These are phyloP conservation scores for Myotis findleyi DNA, from an alignment of 2,797 vertebrate species.

Conservation along the genomic window DNA sequence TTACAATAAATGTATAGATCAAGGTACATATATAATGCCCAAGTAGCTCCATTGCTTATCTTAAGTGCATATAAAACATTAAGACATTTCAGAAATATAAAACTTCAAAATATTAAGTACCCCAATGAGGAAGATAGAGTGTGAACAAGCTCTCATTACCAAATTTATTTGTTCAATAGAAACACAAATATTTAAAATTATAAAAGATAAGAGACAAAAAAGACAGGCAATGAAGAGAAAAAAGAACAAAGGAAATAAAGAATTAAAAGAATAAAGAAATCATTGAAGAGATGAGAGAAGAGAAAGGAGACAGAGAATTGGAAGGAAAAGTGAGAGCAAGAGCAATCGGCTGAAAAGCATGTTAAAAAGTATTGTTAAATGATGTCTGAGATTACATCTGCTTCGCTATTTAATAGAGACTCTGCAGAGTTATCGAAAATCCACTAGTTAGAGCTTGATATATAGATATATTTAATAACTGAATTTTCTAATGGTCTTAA, in stretches of 20 bases:
- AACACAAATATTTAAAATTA: background rate
- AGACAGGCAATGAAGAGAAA: background rate
- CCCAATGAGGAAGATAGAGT: background rate
- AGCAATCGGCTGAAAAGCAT: background rate
- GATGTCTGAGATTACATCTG: background rate
- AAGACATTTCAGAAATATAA: background rate
- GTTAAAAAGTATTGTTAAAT: background rate
- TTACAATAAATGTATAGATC: background rate
- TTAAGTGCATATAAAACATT: background rate
- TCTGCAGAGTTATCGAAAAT: background rate
- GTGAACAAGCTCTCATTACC: background rate
- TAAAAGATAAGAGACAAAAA: background rate
- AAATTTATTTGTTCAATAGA: background rate
- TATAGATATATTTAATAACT: background rate
- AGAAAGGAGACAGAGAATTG: background rate
- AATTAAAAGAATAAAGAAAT: background rate
- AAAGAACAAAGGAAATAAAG: background rate
- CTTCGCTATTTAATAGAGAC: background rate
- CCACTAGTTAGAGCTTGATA: background rate
- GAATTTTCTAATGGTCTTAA: conserved; percentile 69
- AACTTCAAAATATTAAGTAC: background rate
- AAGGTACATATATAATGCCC: background rate
- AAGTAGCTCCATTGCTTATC: background rate
- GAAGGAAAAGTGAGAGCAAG: background rate
- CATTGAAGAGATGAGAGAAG: background rate